phyloP scores from a whole-genome alignment of 1,140 invertebrate species.

The Bactericera cockerelli region DNA sequence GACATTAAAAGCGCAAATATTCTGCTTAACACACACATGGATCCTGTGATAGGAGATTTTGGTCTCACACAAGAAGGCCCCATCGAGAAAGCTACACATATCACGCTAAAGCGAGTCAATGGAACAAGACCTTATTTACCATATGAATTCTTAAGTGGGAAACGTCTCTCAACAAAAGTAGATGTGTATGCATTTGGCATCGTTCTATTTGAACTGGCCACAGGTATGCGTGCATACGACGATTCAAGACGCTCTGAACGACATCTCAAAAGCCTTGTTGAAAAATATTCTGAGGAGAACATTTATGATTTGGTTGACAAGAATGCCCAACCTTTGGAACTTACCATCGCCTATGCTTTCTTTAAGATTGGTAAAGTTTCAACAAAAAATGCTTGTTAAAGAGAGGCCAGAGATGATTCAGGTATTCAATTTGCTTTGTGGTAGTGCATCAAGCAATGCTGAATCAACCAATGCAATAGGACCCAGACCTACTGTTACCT shows the following conservation, averaged over 20 bases:
- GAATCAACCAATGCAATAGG: background rate
- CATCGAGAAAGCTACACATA: constrained; percentile 35
- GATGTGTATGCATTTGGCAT: constrained; percentile 92
- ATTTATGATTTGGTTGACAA: background rate
- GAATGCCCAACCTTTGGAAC: background rate
- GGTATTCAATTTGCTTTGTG: background rate
- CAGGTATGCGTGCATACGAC: constrained; percentile 49
- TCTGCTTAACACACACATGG: constrained; percentile 70
- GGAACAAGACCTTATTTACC: constrained; percentile 86
- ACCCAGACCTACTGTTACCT: background rate
- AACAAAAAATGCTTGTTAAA: background rate
- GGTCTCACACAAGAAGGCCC: constrained; percentile 72
- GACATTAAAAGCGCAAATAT: constrained; percentile 95
- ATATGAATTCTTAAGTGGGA: constrained; percentile 62
- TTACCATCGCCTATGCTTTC: background rate
- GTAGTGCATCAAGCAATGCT: background rate
- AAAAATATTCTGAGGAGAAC: background rate
- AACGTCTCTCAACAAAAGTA: constrained; percentile 71
- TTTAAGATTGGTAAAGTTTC: background rate
- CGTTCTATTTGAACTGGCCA: constrained; percentile 71
- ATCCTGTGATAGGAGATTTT: constrained; percentile 88
- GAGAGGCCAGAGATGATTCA: constrained; percentile 3
- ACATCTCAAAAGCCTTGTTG: background rate
- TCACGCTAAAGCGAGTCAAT: constrained; percentile 52
- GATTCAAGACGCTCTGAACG: constrained; percentile 28